Evolutionary conservation across 2,888 invertebrate species (phyloP).

Genomic region (Cynaeus angustus): DNA sequence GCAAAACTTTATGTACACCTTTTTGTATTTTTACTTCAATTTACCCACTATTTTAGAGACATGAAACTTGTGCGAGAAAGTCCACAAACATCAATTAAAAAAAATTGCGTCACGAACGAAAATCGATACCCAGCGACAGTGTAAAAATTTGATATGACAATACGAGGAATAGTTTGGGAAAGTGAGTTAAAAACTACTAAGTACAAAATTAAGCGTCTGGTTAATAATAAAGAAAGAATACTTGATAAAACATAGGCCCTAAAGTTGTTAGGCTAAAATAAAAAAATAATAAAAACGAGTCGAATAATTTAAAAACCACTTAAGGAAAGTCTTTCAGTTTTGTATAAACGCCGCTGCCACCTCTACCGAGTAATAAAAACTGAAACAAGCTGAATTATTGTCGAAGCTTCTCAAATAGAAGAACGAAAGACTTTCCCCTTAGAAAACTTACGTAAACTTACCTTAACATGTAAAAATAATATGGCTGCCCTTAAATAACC

Average conservation of each 20-base stretch:
- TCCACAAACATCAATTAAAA: constrained; percentile 52
- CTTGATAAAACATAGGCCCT: constrained; percentile 34
- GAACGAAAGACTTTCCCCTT: constrained; percentile 29
- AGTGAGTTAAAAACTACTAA: constrained; percentile 42
- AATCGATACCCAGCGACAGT: constrained; percentile 27
- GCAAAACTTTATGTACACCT: constrained; percentile 64
- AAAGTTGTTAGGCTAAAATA: constrained; percentile 36
- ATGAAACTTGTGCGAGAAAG: constrained; percentile 64
- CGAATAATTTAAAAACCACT: constrained; percentile 31
- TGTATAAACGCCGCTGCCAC: constrained; percentile 30
- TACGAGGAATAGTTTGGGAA: constrained; percentile 30
- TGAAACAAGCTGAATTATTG: constrained; percentile 46
- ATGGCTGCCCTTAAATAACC: constrained; percentile 47
- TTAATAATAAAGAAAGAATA: constrained; percentile 36
- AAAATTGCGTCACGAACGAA: constrained; percentile 27
- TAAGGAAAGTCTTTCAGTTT: constrained; percentile 35
- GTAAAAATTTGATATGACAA: constrained; percentile 46
- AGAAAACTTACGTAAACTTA: constrained; percentile 7
- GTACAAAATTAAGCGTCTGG: constrained; percentile 46
- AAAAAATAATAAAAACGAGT: constrained; percentile 17
- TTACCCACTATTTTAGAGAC: constrained; percentile 52
- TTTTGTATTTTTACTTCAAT: constrained; percentile 48
- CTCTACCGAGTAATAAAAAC: constrained; percentile 26
- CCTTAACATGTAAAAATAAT: constrained; percentile 31
- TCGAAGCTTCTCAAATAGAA: constrained; percentile 39